Evolutionary conservation across 1,140 invertebrate genomes (phyloP).

Genomic region (Pogonomyrmex californicus): DNA sequence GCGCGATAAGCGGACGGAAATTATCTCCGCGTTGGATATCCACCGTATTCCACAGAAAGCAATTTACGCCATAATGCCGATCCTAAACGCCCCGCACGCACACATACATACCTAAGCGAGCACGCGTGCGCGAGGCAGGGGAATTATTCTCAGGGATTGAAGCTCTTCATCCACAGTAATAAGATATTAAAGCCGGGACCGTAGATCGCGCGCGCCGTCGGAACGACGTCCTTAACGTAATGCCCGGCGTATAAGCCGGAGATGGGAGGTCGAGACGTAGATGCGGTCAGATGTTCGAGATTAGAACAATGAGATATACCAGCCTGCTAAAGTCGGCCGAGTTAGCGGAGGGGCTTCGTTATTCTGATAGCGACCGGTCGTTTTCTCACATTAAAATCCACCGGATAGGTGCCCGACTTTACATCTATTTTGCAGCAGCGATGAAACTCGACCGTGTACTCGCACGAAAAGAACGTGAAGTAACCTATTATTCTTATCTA

Average conservation of each 20-base stretch:
- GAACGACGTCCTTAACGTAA: constrained; percentile 70
- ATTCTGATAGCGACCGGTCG: constrained; percentile 39
- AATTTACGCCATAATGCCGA: constrained; percentile 53
- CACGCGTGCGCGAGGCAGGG: background rate
- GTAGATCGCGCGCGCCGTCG: constrained; percentile 64
- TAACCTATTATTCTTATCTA: background rate
- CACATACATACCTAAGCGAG: background rate
- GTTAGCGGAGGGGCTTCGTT: constrained; percentile 19
- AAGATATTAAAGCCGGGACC: constrained; percentile 73
- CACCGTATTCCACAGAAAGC: constrained; percentile 43
- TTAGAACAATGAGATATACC: constrained; percentile 75
- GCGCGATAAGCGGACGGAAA: constrained; percentile 33
- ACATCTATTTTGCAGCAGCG: background rate
- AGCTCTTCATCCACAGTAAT: constrained; percentile 65
- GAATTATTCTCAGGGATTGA: constrained; percentile 59
- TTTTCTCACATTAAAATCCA: constrained; percentile 41
- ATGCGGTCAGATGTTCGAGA: constrained; percentile 70
- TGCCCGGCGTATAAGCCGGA: constrained; percentile 55
- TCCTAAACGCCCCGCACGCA: constrained; percentile 20
- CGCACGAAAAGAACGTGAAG: background rate
- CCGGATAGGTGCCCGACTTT: constrained; percentile 11
- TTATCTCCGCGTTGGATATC: constrained; percentile 39
- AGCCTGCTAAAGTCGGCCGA: constrained; percentile 45
- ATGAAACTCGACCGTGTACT: constrained; percentile 5
- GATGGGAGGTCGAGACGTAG: constrained; percentile 53